Evolutionary conservation across 2,797 vertebrate genomes (phyloP).

Genomic region (Nyctalus aviator): DNA sequence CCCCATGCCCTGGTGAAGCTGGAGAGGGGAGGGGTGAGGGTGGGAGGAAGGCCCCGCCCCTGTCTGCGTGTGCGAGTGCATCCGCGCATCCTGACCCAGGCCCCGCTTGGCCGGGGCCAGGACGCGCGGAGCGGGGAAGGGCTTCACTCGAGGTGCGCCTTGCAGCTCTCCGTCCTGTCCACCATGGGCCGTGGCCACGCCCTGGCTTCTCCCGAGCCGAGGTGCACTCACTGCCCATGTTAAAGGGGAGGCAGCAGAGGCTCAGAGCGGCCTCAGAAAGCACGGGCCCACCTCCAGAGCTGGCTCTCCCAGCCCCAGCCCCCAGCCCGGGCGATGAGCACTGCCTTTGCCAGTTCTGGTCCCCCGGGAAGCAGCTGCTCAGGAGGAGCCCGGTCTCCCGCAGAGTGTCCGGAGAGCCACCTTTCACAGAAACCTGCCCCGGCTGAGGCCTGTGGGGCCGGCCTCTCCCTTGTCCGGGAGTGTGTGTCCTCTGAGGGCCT

Average conservation of each 20-base stretch:
- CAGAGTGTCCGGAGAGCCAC: no score
- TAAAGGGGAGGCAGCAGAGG: background rate
- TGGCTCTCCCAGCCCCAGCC: no score
- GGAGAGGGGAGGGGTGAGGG: background rate
- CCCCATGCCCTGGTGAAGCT: background rate
- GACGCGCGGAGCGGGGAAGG: background rate
- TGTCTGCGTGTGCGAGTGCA: fast-evolving
- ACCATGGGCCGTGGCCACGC: background rate
- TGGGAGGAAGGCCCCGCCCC: background rate
- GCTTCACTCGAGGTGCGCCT: background rate
- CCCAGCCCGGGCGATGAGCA: no score
- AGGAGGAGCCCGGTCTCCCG: no score
- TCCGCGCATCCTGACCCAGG: no score
- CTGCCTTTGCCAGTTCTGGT: no score
- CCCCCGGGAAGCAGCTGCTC: no score
- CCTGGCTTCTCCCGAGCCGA: background rate
- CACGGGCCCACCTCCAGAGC: no score
- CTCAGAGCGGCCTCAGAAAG: background rate
- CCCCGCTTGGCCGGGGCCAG: no score
- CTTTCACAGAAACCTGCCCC: background rate
- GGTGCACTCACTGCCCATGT: background rate
- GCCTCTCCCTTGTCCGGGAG: background rate
- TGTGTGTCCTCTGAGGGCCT: background rate
- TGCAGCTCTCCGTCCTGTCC: background rate
- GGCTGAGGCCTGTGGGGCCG: background rate